Percentiles rank a stretch among this genome's conserved stretches.
phyloP scores from a whole-genome alignment of 37 sponge, comb jelly and placozoan species.

The Chondrosia reniformis region DNA sequence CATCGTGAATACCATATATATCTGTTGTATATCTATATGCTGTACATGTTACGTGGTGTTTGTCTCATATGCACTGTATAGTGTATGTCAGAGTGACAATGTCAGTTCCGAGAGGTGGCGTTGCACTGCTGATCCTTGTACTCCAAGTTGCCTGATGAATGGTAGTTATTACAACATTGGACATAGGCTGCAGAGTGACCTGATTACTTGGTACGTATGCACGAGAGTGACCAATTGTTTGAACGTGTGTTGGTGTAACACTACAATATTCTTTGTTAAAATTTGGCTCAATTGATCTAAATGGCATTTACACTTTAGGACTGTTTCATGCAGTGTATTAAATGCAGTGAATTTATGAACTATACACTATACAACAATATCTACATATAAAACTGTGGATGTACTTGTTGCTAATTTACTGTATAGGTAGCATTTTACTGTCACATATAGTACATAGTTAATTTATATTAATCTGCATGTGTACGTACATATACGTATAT shows the following conservation, averaged over 20 bases:
- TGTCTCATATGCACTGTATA: not conserved
- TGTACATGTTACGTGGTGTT: not conserved
- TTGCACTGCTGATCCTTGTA: constrained; percentile 57
- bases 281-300: not conserved
- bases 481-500: not conserved
- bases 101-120: constrained; percentile 74
- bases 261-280: not conserved
- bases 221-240: not conserved
- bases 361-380: too few species aligned
- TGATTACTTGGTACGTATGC: not conserved
- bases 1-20: not conserved
- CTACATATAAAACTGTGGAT: too few species aligned
- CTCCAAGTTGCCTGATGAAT: constrained; percentile 30
- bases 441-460: too few species aligned
- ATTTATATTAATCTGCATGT: too few species aligned
- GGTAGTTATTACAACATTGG: constrained; percentile 31
- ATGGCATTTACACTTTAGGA: too few species aligned
- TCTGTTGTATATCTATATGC: not conserved
- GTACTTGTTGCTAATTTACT: not conserved
- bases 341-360: too few species aligned
- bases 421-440: too few species aligned
- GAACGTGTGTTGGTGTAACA: not conserved
- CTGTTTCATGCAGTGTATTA: too few species aligned
- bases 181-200: not conserved
- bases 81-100: constrained; percentile 37